Evolutionary conservation across 2,888 invertebrate species (phyloP).

Genomic region (Eucriotettix oculatus): DNA sequence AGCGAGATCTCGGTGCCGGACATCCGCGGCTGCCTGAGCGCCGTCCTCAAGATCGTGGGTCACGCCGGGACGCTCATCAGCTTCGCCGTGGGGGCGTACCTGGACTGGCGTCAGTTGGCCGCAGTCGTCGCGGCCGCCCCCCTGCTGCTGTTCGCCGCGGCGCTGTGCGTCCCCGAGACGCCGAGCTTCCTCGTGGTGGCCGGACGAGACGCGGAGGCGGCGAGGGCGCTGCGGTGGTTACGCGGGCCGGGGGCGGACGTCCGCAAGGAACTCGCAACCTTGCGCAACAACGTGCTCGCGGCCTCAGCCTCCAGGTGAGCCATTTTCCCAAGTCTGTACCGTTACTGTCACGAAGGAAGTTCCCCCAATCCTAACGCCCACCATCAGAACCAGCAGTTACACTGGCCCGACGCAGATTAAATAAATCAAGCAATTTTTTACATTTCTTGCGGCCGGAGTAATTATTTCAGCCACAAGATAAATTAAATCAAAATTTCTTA

Average conservation of each 20-base stretch:
- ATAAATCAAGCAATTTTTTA: no score
- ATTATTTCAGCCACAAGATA: no score
- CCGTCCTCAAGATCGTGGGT: constrained; percentile 69
- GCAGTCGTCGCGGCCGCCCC: constrained; percentile 64
- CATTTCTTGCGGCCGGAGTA: no score
- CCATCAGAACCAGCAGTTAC: no score
- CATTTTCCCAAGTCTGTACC: no score
- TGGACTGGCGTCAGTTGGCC: constrained; percentile 74
- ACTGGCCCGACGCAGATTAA: no score
- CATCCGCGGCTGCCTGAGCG: constrained; percentile 71
- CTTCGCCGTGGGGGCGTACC: constrained; percentile 65
- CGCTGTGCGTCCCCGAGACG: constrained; percentile 72
- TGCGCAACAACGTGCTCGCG: constrained; percentile 47
- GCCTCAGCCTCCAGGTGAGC: no score
- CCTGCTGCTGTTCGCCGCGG: constrained; percentile 44
- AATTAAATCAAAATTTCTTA: no score
- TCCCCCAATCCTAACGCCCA: no score
- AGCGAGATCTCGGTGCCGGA: constrained; percentile 80
- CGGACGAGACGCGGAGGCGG: constrained; percentile 54
- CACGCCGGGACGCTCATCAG: constrained; percentile 72
- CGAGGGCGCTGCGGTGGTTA: constrained; percentile 59
- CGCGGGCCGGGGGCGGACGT: constrained; percentile 69
- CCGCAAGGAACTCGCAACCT: constrained; percentile 51
- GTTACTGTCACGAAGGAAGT: no score
- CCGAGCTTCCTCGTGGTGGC: constrained; percentile 67